Evolutionary conservation across 2,797 vertebrate species (phyloP), one percentile per base, ranked within the genome.

Genomic region (Bucorvus abyssinicus): DNA sequence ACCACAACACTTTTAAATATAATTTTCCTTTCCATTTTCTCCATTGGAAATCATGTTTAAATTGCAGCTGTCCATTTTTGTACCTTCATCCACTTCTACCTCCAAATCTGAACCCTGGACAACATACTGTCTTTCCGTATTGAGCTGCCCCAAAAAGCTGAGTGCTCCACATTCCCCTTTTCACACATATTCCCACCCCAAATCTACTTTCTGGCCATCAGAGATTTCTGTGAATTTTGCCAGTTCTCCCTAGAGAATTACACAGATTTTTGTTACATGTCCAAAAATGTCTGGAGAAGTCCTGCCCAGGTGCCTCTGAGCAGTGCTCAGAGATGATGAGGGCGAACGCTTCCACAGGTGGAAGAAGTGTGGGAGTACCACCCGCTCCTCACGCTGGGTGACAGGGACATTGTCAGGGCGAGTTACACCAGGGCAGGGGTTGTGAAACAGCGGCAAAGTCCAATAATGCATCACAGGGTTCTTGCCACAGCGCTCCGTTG

Each of bases 231-330:
- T 63, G 57, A 38, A 34, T 80, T 50, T 56, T 57, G 17, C 59
- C 50, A 32, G 17, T 47, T 47, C 22, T 74, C 84, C 60, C 14
- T 4, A 23, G 47, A 16, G 26, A n/a, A 49, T n/a, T 44, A 12
- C 26, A 23, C 53, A 36, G 22, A 10, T 45, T 65, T 40, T 50
- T 80, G n/a, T 42, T 56, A 16, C 0, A 1, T 34, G 60, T 40
- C 34, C 26, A 61, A 6, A 24, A 38, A 15, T 20, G 53, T 49
- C 21, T 26, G 6, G 34, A 40, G 47, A 42, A n/a, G 19, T 5
- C 2, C 10, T 15, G 0, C 16, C 13, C 38, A 16, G 60, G n/a
- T 13, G n/a, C 10, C 1, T 1, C 0, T 5, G 78, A 71, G 59
- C 38, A 40, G 15, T 1, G 2, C 50, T 29, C 34, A 19, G 3